Conservation (phyloP, 2,888 invertebrate species). For the Phasia obesa region DNA sequence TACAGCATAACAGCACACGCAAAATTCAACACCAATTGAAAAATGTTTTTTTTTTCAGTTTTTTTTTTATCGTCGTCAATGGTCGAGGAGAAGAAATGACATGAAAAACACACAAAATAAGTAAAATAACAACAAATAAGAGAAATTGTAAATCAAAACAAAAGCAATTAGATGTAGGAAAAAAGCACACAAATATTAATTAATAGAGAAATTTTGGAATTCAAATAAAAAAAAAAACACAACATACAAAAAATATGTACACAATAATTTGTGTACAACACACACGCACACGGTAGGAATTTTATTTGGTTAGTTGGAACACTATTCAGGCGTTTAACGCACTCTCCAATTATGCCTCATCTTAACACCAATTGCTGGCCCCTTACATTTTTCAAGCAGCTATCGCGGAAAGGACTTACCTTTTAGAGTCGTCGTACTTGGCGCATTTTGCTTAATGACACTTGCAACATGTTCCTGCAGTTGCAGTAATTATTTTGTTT, state of each 20-base stretch:
- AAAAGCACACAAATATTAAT: conserved; percentile 67
- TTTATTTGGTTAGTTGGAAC: conserved; percentile 17
- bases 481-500: conserved; percentile 3
- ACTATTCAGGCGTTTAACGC: conserved; percentile 26
- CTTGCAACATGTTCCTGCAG: background rate
- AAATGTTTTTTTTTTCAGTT: conserved; percentile 31
- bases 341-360: conserved; percentile 22
- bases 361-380: background rate
- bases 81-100: conserved; percentile 26
- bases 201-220: conserved; percentile 68
- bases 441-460: conserved; percentile 36
- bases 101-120: conserved; percentile 48
- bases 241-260: conserved; percentile 64
- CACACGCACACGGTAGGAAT: conserved; percentile 48
- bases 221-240: conserved; percentile 59
- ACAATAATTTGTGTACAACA: conserved; percentile 62
- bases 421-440: conserved; percentile 17
- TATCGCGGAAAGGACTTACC: background rate
- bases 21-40: conserved; percentile 51
- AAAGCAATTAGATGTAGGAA: conserved; percentile 68
- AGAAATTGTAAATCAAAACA: conserved; percentile 68
- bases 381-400: background rate
- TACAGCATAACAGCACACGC: conserved; percentile 55
- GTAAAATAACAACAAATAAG: conserved; percentile 62
- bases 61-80: conserved; percentile 30